Base-by-base conservation (phyloP, 2,888 invertebrate species). In the Leptopterna dolabrata region DNA sequence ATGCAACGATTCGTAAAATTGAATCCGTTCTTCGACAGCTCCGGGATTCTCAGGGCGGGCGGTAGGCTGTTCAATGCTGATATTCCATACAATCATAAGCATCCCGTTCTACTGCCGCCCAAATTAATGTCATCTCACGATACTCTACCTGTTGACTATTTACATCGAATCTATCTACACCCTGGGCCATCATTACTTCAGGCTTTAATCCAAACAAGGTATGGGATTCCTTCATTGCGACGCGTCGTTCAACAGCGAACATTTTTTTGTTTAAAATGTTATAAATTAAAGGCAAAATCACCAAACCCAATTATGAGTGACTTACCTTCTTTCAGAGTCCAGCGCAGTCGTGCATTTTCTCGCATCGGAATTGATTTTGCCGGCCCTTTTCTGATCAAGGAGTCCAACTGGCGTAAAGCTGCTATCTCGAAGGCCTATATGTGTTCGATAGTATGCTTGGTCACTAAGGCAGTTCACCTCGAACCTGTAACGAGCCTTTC, bases 301-400 rank as follows among this genome's bases (percentile, higher is more conserved):
- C 6, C 0, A 24, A 30, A 30, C 45, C 27, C 55, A 1, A 76
- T 89, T 29, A 90, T 90, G 90, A 89, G 89, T 2, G 88, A 90
- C 29, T 87, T 90, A 2, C 90, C 90, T 0, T 0, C 9, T 0
- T 9, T 29, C 0, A 45, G 90, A 16, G 81, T 90, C 4, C 55
- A 78, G 7, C 87, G 88, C 3, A 80, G 88, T 9, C n/a, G n/a
- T n/a, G n/a, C n/a, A n/a, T n/a, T n/a, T n/a, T n/a, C n/a, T n/a
- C n/a, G n/a, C n/a, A n/a, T n/a, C n/a, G 90, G 90, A 6, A 76
- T 90, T 0, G 89, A 90, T 51, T 90, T 90, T 43, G 90, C 90
- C 3, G 90, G 90, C 0, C 88, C n/a, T n/a, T n/a, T n/a, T n/a
- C n/a, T n/a, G n/a, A n/a, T n/a, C n/a, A n/a, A n/a, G n/a, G n/a